Conservation (phyloP, 2,113 vertebrate genomes). For the Dipodomys spectabilis region DNA sequence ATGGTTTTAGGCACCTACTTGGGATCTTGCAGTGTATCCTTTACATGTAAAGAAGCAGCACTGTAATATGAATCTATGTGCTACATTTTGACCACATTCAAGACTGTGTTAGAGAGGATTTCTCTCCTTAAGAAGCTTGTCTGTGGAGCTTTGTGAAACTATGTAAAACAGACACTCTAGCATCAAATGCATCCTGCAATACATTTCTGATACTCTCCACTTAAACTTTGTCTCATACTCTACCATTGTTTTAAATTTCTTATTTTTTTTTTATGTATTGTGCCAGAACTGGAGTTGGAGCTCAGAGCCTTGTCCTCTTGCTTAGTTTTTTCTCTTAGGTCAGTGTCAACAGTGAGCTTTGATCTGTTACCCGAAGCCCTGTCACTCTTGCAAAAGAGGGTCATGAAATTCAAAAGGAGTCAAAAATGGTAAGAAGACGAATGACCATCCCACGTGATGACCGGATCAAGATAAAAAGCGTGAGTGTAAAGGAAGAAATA, state of each 20-base stretch:
- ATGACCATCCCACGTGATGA: no score
- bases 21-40: background rate
- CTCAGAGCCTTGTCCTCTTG: background rate
- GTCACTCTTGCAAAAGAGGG: no score
- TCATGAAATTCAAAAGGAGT: no score
- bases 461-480: no score
- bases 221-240: background rate
- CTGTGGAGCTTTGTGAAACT: background rate
- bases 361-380: no score
- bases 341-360: no score
- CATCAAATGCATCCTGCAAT: background rate
- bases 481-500: no score
- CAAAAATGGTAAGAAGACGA: no score
- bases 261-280: background rate
- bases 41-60: background rate
- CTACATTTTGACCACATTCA: background rate
- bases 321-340: background rate
- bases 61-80: background rate
- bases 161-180: background rate
- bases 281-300: background rate
- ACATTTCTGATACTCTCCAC: background rate
- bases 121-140: background rate
- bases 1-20: background rate
- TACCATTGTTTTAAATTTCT: background rate
- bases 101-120: background rate